Conservation (phyloP, 1,140 invertebrate genomes). For the Leptopilina boulardi region DNA sequence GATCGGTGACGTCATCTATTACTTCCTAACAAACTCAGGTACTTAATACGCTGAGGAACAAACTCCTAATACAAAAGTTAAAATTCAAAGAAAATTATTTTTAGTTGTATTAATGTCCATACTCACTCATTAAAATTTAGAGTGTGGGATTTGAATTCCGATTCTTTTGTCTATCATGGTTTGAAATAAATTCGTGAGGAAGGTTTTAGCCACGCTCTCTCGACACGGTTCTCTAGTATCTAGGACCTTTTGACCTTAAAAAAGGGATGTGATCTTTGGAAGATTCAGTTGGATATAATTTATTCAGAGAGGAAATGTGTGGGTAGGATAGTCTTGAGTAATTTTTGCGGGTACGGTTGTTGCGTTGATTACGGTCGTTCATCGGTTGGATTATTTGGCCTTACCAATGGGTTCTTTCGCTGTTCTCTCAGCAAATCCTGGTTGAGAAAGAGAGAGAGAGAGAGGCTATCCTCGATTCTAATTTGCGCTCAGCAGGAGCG, state of each 20-base stretch:
- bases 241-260: slow-evolving; percentile 55
- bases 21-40: too few species aligned
- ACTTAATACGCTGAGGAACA: too few species aligned
- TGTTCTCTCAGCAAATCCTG: slow-evolving; percentile 40
- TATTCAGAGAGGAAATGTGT: slow-evolving; percentile 61
- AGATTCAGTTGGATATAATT: slow-evolving; percentile 59
- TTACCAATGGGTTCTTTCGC: slow-evolving; percentile 17
- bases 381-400: slow-evolving; percentile 59
- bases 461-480: slow-evolving; percentile 60
- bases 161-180: neutral
- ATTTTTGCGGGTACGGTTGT: slow-evolving; percentile 68
- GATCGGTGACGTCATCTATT: too few species aligned
- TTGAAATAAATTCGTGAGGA: slow-evolving; percentile 12
- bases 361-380: slow-evolving; percentile 72
- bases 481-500: slow-evolving; percentile 74
- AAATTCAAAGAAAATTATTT: too few species aligned
- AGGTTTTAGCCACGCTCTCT: slow-evolving; percentile 41
- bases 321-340: slow-evolving; percentile 55
- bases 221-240: slow-evolving; percentile 6
- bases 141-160: neutral
- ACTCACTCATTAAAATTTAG: neutral
- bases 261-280: slow-evolving; percentile 13
- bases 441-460: too few species aligned
- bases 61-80: too few species aligned
- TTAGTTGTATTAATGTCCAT: too few species aligned